A percentile compares a stretch with the other conserved stretches of the same genome.
phyloP scores from a whole-genome alignment of 2,797 vertebrate genomes.

The Phalloptychus januarius region DNA sequence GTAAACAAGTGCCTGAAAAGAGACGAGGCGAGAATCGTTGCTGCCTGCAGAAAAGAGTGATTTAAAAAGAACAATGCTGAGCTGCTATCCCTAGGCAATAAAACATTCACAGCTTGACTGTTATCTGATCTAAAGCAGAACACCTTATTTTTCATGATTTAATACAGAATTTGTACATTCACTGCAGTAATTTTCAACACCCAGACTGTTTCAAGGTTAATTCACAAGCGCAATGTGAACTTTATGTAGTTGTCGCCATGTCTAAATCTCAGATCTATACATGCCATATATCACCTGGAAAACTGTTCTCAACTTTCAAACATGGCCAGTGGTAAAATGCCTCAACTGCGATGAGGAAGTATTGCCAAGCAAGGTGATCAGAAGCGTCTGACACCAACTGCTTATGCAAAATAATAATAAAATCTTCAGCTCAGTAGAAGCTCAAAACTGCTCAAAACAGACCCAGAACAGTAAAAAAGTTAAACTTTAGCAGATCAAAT shows the following conservation, averaged over 20 bases:
- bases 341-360: not conserved
- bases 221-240: not conserved
- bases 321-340: not conserved
- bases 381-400: not conserved
- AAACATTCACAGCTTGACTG: conserved; percentile 2
- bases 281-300: not conserved
- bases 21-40: conserved; percentile 17
- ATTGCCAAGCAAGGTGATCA: not conserved
- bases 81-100: not conserved
- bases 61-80: not conserved
- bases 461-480: not conserved
- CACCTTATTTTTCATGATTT: not conserved
- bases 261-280: not conserved
- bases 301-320: not conserved
- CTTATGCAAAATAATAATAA: not conserved
- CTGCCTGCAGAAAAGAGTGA: not conserved
- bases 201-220: not conserved
- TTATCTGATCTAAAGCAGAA: conserved; percentile 11
- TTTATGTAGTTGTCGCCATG: not conserved
- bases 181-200: not conserved
- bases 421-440: not conserved
- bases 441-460: no score
- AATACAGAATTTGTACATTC: not conserved
- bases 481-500: not conserved
- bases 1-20: conserved; percentile 25